phyloP scores from a whole-genome alignment of 2,888 invertebrate species.

The Salpingus planirostris region DNA sequence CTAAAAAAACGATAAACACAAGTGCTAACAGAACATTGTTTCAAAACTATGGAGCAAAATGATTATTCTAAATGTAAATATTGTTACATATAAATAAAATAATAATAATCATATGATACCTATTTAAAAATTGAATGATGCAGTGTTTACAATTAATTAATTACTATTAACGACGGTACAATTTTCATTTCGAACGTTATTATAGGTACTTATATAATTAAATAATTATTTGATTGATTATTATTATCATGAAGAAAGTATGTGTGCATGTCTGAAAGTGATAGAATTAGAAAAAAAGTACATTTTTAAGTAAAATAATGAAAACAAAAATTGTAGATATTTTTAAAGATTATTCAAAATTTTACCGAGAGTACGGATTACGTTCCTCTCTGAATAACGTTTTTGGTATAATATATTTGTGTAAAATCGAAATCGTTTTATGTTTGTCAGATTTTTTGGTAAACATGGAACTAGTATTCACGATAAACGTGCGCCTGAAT shows the following conservation, averaged over 20 bases:
- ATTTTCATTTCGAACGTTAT: conserved; percentile 21
- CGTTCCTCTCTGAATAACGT: conserved; percentile 39
- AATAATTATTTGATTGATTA: too few relatives aligned
- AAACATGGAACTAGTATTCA: conserved; percentile 27
- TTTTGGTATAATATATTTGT: conserved; percentile 33
- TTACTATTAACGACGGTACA: conserved; percentile 16
- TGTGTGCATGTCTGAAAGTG: conserved; percentile 27
- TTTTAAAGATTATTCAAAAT: conserved; percentile 36
- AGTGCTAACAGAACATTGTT: conserved; percentile 26
- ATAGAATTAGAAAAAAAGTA: conserved; percentile 27
- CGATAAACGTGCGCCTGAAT: conserved; percentile 15
- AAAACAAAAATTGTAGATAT: conserved; percentile 36
- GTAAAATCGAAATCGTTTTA: conserved; percentile 29
- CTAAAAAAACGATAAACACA: conserved; percentile 26
- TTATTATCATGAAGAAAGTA: conserved; percentile 15
- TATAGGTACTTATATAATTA: too few relatives aligned
- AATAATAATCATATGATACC: conserved; percentile 32
- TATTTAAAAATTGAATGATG: conserved; percentile 30
- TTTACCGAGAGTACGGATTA: conserved; percentile 41
- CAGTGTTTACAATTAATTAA: conserved; percentile 23
- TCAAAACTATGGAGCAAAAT: conserved; percentile 34
- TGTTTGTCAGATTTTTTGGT: conserved; percentile 30
- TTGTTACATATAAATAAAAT: conserved; percentile 44
- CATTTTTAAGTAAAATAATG: conserved; percentile 28
- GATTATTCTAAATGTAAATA: conserved; percentile 51